A percentile compares a stretch with the other conserved stretches of the same genome.
phyloP scores from a whole-genome alignment of 1,140 invertebrate genomes.

The Brachionus angularis region DNA sequence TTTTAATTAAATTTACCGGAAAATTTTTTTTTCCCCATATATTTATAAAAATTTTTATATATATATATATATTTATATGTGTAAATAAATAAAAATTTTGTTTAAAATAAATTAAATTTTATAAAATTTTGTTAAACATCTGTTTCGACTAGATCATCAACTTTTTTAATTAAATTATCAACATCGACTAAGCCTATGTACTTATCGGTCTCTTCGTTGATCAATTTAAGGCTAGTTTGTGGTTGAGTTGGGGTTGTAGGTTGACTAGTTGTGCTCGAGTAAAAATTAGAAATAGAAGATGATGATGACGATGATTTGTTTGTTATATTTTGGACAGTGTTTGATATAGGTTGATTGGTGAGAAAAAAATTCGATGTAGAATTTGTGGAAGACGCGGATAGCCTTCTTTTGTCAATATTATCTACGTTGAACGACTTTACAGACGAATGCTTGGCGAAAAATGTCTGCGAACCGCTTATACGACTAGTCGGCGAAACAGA shows the following conservation, averaged over 20 bases:
- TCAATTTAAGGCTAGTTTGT: neutral
- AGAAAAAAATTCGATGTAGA: too few relatives aligned
- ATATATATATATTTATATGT: too few relatives aligned
- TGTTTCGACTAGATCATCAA: slow-evolving; percentile 17
- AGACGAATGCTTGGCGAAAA: too few relatives aligned
- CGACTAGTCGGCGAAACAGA: too few relatives aligned
- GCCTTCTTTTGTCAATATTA: too few relatives aligned
- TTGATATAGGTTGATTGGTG: neutral
- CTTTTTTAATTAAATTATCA: slow-evolving; percentile 20
- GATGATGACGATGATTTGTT: slow-evolving; percentile 12
- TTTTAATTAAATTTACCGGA: too few relatives aligned
- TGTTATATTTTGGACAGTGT: neutral
- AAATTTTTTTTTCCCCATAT: too few relatives aligned
- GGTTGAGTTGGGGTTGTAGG: slow-evolving; percentile 13
- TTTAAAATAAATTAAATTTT: neutral
- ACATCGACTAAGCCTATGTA: neutral
- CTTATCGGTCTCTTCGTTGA: slow-evolving; percentile 7
- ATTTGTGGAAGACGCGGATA: slow-evolving; percentile 16
- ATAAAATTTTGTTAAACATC: slow-evolving; percentile 14
- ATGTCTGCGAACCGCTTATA: too few relatives aligned
- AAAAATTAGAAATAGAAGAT: slow-evolving; percentile 16
- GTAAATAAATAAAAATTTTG: too few relatives aligned
- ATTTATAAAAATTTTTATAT: too few relatives aligned
- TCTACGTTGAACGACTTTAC: too few relatives aligned
- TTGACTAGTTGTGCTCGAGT: neutral